Evolutionary conservation across 1,140 invertebrate species (phyloP).

Genomic region (Parasteatoda tepidariorum): DNA sequence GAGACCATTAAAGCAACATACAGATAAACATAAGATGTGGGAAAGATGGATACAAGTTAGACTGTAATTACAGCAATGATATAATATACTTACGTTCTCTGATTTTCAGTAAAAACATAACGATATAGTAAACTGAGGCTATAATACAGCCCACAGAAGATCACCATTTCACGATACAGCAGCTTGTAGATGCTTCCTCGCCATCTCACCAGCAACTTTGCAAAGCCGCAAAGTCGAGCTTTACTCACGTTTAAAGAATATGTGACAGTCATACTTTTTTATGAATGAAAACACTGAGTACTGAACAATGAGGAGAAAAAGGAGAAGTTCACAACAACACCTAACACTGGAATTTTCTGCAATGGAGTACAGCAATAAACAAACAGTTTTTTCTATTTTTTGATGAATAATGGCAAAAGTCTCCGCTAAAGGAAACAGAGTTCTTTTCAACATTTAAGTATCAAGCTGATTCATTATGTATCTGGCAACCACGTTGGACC

Average conservation of each 20-base stretch:
- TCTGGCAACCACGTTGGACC: conserved; percentile 26
- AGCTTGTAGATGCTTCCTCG: conserved; percentile 66
- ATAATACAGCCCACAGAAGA: conserved; percentile 65
- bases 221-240: conserved; percentile 65
- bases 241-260: conserved; percentile 66
- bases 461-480: conserved; percentile 60
- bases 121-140: conserved; percentile 64
- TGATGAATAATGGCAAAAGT: conserved; percentile 7
- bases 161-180: conserved; percentile 65
- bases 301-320: not conserved
- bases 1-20: too few species aligned
- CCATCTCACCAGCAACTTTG: conserved; percentile 66
- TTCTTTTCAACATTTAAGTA: conserved; percentile 21
- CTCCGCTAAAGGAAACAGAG: conserved; percentile 3
- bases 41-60: too few species aligned
- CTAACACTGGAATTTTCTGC: conserved; percentile 56
- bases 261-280: conserved; percentile 66
- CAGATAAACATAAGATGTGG: too few species aligned
- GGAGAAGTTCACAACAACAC: conserved; percentile 6
- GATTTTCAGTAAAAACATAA: conserved; percentile 62
- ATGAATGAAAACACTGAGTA: conserved; percentile 5
- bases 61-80: too few species aligned
- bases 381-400: conserved; percentile 31
- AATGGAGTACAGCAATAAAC: not conserved
- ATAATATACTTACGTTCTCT: conserved; percentile 63